These are phyloP conservation scores for Chymomyza fuscimana DNA, from an alignment of 2,888 invertebrate species.

Conservation along the genomic window DNA sequence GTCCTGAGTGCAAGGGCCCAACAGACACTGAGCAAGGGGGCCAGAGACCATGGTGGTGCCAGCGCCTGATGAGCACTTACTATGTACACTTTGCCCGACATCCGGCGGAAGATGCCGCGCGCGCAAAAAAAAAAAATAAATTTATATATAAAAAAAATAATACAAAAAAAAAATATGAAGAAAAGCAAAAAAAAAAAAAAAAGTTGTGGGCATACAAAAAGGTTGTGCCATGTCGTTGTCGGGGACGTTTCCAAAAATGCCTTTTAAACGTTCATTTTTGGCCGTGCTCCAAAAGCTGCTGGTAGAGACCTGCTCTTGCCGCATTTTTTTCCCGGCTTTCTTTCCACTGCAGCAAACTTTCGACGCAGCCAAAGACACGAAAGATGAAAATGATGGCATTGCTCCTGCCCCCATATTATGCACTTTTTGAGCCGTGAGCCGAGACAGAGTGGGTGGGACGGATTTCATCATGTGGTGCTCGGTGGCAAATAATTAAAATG, in stretches of 20 bases:
- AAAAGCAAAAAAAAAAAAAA: slow-evolving; percentile 10
- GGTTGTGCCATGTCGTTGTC: slow-evolving; percentile 5
- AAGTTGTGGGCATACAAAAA: slow-evolving; percentile 24
- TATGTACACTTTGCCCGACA: slow-evolving; percentile 55
- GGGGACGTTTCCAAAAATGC: no score
- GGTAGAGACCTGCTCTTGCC: slow-evolving; percentile 4
- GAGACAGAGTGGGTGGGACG: not conserved
- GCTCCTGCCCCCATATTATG: not conserved
- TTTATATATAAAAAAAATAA: no score
- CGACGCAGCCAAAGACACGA: slow-evolving; percentile 27
- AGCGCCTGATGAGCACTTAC: slow-evolving; percentile 43
- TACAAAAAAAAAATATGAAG: not conserved
- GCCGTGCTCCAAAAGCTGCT: not conserved
- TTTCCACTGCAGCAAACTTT: slow-evolving; percentile 23
- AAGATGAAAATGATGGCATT: not conserved
- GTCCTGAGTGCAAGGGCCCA: slow-evolving; percentile 45
- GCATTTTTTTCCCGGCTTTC: not conserved
- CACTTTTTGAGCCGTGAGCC: not conserved
- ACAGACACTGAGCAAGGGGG: not conserved
- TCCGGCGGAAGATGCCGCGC: slow-evolving; percentile 51
- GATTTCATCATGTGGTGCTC: not conserved
- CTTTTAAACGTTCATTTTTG: not conserved
- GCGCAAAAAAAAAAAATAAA: not conserved
- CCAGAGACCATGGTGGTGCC: no score
- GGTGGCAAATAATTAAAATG: slow-evolving; percentile 44